Evolutionary conservation across 2,113 vertebrate genomes (phyloP), one percentile per base, ranked within the genome.

Genomic region (Datnioides undecimradiatus): DNA sequence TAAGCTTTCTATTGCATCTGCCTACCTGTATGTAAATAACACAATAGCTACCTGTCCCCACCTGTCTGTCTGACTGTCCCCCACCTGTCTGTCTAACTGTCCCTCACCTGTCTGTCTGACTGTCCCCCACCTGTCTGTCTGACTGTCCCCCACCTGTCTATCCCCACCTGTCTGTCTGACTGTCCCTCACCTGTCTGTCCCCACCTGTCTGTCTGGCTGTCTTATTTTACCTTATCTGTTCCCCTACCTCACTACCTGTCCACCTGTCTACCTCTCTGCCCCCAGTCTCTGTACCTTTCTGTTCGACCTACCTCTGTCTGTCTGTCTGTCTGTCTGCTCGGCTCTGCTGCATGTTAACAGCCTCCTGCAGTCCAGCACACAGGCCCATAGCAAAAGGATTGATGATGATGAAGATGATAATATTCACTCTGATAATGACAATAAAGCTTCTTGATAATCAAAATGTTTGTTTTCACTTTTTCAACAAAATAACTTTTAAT

Each of bases 321-420:
- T 67, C 73, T 74, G 57, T 72, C 60, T 55, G 31, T 54, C 88
- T 84, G 86, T 82, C 80, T 80, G 84, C 87, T 90, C 80, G 84
- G 80, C 85, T 91, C 87, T 87, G 86, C 87, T 91, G 91, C 91
- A 93, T 93, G 91, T 86, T 76, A 83, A 41, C 90, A 87, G 88
- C 83, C 85, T 89, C 73, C 72, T 86, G 87, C 86, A 90, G 89
- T 89, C 87, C 87, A 75, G 83, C 85, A 80, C 84, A 73, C 88
- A 90, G 87, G 80, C 80, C 69, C 65, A 82, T 77, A 78, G 86
- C 85, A 89, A 81, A 74, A 78, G 83, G 84, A 79, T 75, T 86
- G 74, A 90, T 73, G 65, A 90, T 51, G 41, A 79, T 70, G 74
- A 82, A 36, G 52, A 84, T 67, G 66, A 85, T 40, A 52, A 81